A percentile compares a stretch with the other conserved stretches of the same genome.
These are phyloP conservation scores for Daboia siamensis DNA, from an alignment of 2,113 vertebrate genomes.

Conservation along the genomic window DNA sequence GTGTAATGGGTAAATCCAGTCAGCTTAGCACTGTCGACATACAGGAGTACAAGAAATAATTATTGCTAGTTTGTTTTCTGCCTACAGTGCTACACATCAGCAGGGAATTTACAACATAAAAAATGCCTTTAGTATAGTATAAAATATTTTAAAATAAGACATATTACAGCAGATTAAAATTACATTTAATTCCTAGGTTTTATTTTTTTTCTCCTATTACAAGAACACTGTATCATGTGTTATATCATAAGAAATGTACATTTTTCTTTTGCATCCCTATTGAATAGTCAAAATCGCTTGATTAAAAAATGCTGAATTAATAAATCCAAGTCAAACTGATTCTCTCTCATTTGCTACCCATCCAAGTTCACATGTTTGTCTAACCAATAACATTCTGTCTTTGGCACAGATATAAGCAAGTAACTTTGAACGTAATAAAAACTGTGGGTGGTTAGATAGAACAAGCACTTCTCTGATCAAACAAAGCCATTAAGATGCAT, in stretches of 20 bases:
- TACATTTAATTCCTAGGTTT: not conserved
- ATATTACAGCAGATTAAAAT: not conserved
- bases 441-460: not conserved
- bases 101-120: not conserved
- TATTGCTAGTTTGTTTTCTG: not conserved
- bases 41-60: not conserved
- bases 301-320: not conserved
- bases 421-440: not conserved
- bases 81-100: not conserved
- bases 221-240: not conserved
- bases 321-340: not conserved
- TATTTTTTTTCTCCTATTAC: not conserved
- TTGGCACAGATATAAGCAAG: not conserved
- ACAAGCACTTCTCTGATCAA: not conserved
- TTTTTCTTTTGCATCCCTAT: not conserved
- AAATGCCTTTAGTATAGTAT: not conserved
- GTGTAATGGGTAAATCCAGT: not conserved
- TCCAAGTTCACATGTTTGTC: not conserved
- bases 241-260: not conserved
- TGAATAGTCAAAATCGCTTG: not conserved
- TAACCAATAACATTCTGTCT: not conserved
- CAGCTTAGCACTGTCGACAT: not conserved
- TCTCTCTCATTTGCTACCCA: no score
- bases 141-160: not conserved
- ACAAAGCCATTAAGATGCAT: not conserved